These are phyloP conservation scores for Acronicta alni DNA, from an alignment of 2,888 invertebrate species.

Conservation along the genomic window DNA sequence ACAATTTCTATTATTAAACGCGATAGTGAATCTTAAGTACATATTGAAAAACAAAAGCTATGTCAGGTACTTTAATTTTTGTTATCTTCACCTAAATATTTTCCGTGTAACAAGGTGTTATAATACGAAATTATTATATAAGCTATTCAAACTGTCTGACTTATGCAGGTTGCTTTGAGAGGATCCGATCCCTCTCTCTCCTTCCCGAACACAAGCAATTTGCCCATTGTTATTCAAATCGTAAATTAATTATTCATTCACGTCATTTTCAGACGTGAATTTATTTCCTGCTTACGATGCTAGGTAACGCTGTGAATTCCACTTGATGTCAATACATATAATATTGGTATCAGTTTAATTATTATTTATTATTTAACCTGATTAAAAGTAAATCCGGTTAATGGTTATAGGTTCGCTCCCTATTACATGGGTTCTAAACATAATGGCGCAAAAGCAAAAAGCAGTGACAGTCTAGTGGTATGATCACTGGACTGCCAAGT, in stretches of 20 bases:
- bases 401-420: too few species aligned
- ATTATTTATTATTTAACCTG: too few species aligned
- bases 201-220: slow-evolving; percentile 65
- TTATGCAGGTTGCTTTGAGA: slow-evolving; percentile 23
- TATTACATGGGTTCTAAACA: too few species aligned
- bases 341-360: neutral
- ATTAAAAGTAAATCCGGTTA: too few species aligned
- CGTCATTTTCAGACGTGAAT: slow-evolving; percentile 74
- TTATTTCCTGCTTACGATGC: slow-evolving; percentile 63
- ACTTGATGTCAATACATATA: slow-evolving; percentile 15
- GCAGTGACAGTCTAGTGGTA: too few species aligned
- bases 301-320: slow-evolving; percentile 31
- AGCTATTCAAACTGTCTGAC: slow-evolving; percentile 12
- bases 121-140: slow-evolving; percentile 15
- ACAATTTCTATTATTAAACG: too few species aligned
- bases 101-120: slow-evolving; percentile 1
- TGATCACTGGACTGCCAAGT: too few species aligned
- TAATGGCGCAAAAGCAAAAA: too few species aligned
- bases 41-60: too few species aligned
- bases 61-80: too few species aligned
- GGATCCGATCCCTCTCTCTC: slow-evolving; percentile 36
- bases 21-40: too few species aligned
- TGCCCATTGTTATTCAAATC: slow-evolving; percentile 81
- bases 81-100: neutral
- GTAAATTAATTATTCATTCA: slow-evolving; percentile 81